These are phyloP conservation scores for Nephotettix cincticeps DNA, from an alignment of 1,140 invertebrate species.

Conservation along the genomic window DNA sequence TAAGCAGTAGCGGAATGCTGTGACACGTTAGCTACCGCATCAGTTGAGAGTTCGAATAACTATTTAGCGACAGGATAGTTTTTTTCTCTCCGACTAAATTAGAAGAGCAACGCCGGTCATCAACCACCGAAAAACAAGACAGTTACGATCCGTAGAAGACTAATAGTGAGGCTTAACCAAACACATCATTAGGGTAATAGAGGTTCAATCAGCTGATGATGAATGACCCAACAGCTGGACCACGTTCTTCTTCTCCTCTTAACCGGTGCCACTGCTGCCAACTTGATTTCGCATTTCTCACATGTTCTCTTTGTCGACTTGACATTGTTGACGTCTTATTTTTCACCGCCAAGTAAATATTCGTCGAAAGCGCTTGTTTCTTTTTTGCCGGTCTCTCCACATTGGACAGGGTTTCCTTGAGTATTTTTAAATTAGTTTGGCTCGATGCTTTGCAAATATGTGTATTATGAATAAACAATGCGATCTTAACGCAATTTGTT, in stretches of 20 bases:
- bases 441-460: no score
- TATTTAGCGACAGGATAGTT: not conserved
- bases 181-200: constrained; percentile 15
- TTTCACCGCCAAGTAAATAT: not conserved
- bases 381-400: no score
- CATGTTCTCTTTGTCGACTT: not conserved
- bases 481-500: no score
- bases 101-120: not conserved
- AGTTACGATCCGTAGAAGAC: constrained; percentile 11
- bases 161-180: constrained; percentile 10
- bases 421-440: no score
- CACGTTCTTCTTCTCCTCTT: not conserved
- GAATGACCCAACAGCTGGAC: no score
- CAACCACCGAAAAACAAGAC: constrained; percentile 16
- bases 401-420: no score
- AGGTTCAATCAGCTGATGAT: no score
- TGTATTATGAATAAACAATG: no score
- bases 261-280: not conserved
- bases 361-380: not conserved
- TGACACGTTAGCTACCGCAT: no score
- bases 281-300: constrained; percentile 4
- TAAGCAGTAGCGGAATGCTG: no score
- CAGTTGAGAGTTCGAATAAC: not conserved
- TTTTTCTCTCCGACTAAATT: not conserved
- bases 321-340: not conserved